Conservation (phyloP, 2,113 vertebrate species). For the Okapia johnstoni region DNA sequence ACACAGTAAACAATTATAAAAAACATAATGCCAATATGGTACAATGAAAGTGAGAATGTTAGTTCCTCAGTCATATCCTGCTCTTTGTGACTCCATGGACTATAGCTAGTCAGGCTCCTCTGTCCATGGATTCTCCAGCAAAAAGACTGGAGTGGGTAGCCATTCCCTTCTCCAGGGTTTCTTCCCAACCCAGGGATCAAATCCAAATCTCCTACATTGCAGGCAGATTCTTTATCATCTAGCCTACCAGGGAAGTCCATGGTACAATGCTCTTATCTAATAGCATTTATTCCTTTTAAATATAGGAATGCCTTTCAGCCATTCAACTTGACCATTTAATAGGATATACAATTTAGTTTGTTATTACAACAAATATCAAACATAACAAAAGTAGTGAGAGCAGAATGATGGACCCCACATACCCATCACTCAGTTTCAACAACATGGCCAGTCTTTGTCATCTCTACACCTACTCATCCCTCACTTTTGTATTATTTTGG, state of each 20-base stretch:
- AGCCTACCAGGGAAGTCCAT: neutral
- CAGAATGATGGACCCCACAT: neutral
- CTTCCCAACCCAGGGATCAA: neutral
- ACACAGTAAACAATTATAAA: neutral
- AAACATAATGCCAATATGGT: neutral
- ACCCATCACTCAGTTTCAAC: neutral
- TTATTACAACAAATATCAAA: neutral
- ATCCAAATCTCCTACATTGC: neutral
- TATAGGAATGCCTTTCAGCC: neutral
- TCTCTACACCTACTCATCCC: neutral
- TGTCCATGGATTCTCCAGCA: neutral
- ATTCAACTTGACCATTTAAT: neutral
- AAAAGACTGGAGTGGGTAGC: neutral
- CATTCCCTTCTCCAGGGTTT: neutral
- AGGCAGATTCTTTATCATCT: neutral
- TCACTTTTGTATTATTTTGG: neutral
- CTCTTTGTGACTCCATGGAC: neutral
- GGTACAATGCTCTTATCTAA: neutral
- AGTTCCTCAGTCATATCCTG: neutral
- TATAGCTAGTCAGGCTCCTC: neutral
- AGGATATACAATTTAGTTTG: neutral
- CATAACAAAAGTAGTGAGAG: neutral
- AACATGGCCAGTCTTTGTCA: neutral
- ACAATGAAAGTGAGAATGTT: neutral
- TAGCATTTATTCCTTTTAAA: neutral